Evolutionary conservation across 1,140 invertebrate species (phyloP).

Genomic region (Sycophaga agraensis): DNA sequence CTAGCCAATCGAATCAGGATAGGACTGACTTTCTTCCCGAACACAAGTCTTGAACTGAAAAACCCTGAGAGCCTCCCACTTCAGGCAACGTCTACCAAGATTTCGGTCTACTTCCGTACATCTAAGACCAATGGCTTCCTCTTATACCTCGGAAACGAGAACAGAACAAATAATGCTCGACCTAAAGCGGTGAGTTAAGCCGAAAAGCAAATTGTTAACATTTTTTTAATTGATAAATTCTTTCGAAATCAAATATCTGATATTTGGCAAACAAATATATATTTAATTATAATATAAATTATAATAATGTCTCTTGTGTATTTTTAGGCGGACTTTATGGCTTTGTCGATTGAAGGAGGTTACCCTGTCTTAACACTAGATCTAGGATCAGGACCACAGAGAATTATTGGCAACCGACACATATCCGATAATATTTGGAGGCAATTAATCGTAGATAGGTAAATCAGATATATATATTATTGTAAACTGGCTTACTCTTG

Average conservation of each 20-base stretch:
- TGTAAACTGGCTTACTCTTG: no score
- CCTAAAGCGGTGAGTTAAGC: conserved; percentile 64
- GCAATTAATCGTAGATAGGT: conserved; percentile 85
- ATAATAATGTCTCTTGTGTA: conserved; percentile 6
- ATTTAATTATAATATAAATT: not conserved
- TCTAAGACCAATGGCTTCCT: conserved; percentile 78
- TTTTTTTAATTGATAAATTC: no score
- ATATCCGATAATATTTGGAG: conserved; percentile 89
- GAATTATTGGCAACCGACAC: conserved; percentile 72
- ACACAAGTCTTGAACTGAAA: conserved; percentile 80
- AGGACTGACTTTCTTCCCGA: conserved; percentile 82
- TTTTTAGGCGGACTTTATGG: conserved; percentile 86
- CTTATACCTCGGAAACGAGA: conserved; percentile 87
- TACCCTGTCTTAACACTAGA: conserved; percentile 84
- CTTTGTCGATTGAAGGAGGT: conserved; percentile 85
- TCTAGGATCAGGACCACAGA: conserved; percentile 80
- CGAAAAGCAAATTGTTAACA: no score
- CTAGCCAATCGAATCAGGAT: conserved; percentile 72
- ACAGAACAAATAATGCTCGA: conserved; percentile 66
- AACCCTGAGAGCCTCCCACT: conserved; percentile 81
- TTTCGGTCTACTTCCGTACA: conserved; percentile 87
- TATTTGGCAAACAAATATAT: not conserved
- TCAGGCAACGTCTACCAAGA: conserved; percentile 80
- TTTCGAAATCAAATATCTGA: conserved; percentile 11
- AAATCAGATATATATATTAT: not conserved